Evolutionary conservation across 2,113 vertebrate genomes (phyloP).

Genomic region (Rhinogobius similis): DNA sequence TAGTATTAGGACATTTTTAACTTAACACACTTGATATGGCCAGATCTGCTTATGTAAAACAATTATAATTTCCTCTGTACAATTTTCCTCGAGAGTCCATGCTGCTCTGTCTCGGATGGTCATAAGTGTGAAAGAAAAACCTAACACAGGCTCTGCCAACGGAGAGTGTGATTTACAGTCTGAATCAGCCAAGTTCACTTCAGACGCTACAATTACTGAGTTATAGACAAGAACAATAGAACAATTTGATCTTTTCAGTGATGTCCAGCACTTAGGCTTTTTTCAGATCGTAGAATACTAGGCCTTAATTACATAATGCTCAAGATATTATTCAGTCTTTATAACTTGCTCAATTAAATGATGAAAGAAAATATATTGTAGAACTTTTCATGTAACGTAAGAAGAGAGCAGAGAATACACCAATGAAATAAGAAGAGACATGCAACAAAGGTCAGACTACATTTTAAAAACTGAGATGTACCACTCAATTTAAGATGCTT

Average conservation of each 20-base stretch:
- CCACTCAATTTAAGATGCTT: too few species aligned
- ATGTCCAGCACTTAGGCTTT: neutral
- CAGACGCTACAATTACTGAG: constrained; percentile 13
- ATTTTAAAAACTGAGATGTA: too few species aligned
- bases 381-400: neutral
- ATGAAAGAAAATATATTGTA: neutral
- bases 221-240: constrained; percentile 16
- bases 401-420: neutral
- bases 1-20: too few species aligned
- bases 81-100: neutral
- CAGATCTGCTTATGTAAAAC: neutral
- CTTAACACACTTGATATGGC: neutral
- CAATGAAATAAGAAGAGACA: neutral
- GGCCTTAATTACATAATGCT: neutral
- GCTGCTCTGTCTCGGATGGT: neutral
- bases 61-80: neutral
- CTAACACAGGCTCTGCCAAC: constrained; percentile 40
- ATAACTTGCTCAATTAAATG: neutral
- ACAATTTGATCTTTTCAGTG: constrained; percentile 1
- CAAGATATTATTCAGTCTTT: neutral
- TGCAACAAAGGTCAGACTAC: neutral
- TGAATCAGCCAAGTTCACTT: constrained; percentile 20
- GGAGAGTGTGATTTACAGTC: constrained; percentile 39
- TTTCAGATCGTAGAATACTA: neutral
- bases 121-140: constrained; percentile 46